These are phyloP conservation scores for Coendou prehensilis DNA, from an alignment of 2,797 vertebrate genomes.

Conservation along the genomic window DNA sequence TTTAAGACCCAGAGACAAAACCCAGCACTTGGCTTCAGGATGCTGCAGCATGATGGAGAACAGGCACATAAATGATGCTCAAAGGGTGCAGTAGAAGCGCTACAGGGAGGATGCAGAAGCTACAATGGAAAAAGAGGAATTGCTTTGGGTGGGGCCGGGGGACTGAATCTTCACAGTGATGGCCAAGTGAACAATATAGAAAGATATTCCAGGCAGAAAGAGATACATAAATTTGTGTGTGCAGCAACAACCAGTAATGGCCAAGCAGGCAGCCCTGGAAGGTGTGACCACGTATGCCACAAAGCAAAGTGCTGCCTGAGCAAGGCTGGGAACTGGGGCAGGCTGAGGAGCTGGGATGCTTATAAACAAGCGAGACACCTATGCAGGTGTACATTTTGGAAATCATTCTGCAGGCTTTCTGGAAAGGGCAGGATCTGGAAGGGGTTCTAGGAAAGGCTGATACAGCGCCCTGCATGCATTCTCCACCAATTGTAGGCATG, in stretches of 20 bases:
- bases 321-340: neutral
- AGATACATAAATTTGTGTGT: neutral
- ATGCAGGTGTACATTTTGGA: neutral
- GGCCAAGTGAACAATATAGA: neutral
- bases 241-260: no score
- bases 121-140: neutral
- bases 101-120: neutral
- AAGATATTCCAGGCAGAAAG: neutral
- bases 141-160: neutral
- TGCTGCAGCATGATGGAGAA: neutral
- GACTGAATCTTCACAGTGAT: neutral
- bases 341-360: neutral
- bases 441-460: neutral
- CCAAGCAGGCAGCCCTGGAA: neutral
- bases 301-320: neutral
- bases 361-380: neutral
- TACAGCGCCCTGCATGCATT: neutral
- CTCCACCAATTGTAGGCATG: neutral
- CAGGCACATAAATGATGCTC: no score
- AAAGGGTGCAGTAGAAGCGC: neutral
- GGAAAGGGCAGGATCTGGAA: neutral
- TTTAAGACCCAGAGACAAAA: neutral
- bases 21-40: neutral
- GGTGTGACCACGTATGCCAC: accelerated
- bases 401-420: neutral